Conservation (phyloP, 2,113 vertebrate genomes). For the Strix uralensis region DNA sequence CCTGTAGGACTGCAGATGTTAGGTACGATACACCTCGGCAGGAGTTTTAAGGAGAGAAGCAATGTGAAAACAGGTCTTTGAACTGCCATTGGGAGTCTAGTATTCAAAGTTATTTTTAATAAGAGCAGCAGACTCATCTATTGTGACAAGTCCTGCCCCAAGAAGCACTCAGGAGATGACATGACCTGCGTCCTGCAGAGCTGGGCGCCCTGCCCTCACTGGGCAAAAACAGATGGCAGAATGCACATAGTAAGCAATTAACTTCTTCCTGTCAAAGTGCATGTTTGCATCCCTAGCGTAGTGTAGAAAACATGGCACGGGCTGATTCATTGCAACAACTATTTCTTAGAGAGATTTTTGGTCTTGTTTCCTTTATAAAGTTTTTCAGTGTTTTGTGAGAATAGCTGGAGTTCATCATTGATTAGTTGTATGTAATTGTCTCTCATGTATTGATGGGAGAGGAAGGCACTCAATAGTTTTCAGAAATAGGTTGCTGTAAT, state of each 20-base stretch:
- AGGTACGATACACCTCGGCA: background rate
- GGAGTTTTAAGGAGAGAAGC: background rate
- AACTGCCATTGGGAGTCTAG: background rate
- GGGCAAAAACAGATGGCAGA: slow-evolving; percentile 28
- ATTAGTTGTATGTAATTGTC: background rate
- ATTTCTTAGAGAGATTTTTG: background rate
- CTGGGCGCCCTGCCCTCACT: background rate
- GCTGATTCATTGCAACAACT: background rate
- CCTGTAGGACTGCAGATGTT: background rate
- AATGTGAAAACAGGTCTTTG: background rate
- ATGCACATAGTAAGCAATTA: background rate
- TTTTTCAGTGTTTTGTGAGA: background rate
- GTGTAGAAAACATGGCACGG: background rate
- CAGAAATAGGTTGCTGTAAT: background rate
- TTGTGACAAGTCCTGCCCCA: background rate
- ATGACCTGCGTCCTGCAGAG: background rate
- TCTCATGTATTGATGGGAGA: background rate
- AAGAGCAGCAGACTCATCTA: background rate
- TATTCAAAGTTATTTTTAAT: background rate
- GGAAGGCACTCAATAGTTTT: background rate
- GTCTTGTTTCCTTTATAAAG: background rate
- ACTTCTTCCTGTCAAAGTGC: background rate
- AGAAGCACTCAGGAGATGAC: background rate
- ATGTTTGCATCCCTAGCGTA: background rate
- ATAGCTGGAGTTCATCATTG: background rate